These are phyloP conservation scores for Aleiodes alternator DNA, from an alignment of 2,888 invertebrate genomes.

Conservation along the genomic window DNA sequence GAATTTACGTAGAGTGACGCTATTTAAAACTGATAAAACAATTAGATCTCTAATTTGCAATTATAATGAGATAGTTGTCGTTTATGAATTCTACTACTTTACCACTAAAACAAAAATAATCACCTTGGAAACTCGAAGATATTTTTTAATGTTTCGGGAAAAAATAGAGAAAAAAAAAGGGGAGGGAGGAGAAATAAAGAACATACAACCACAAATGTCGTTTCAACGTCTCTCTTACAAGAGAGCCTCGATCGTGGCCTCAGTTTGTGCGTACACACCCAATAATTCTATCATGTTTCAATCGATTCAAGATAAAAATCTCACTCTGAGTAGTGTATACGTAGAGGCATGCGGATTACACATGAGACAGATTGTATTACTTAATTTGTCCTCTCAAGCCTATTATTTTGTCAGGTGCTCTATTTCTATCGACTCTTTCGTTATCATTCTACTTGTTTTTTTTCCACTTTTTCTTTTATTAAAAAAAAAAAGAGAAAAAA, in stretches of 20 bases:
- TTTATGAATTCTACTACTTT: too few species aligned
- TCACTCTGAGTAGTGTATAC: neutral
- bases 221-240: neutral
- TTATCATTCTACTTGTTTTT: too few species aligned
- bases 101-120: too few species aligned
- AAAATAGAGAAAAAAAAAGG: too few species aligned
- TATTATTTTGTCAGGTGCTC: neutral
- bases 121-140: too few species aligned
- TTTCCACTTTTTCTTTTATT: neutral
- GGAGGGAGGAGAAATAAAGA: too few species aligned
- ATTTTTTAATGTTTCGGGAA: too few species aligned
- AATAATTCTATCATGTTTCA: constrained; percentile 23
- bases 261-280: neutral
- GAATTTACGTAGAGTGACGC: too few species aligned
- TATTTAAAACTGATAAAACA: too few species aligned
- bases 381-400: neutral
- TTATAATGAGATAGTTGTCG: too few species aligned
- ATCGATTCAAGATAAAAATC: neutral
- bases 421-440: neutral
- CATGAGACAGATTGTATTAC: constrained; percentile 7
- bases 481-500: neutral
- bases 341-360: neutral
- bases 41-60: too few species aligned
- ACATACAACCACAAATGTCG: too few species aligned
- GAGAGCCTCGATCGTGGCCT: neutral